These are phyloP conservation scores for Hypocryptadius cinnamomeus DNA, from an alignment of 2,113 vertebrate genomes.

Conservation along the genomic window DNA sequence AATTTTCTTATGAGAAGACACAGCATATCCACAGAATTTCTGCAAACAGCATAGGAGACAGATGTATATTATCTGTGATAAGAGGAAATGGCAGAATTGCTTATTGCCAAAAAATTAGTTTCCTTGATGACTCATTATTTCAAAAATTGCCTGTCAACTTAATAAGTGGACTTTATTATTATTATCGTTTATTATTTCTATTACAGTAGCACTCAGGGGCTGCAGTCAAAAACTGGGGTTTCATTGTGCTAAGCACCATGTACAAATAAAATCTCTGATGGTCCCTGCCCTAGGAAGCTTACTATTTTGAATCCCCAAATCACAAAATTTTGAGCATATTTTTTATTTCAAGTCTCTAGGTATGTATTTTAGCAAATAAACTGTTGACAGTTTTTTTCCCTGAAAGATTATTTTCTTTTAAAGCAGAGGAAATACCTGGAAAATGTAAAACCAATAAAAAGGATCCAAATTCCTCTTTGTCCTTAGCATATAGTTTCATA, in stretches of 20 bases:
- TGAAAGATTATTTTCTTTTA: background rate
- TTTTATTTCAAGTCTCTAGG: background rate
- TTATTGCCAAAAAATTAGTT: slow-evolving; percentile 61
- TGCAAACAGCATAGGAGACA: slow-evolving; percentile 44
- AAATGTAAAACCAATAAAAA: background rate
- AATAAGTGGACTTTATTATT: slow-evolving; percentile 47
- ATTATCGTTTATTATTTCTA: slow-evolving; percentile 39
- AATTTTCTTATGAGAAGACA: slow-evolving; percentile 62
- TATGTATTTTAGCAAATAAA: background rate
- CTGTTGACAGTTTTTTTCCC: background rate
- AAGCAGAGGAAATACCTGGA: background rate
- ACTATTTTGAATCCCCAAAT: background rate
- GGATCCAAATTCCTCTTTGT: background rate
- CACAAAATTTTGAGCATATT: background rate
- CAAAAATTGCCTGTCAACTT: slow-evolving; percentile 54
- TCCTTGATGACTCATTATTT: slow-evolving; percentile 55
- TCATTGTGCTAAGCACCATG: slow-evolving; percentile 6
- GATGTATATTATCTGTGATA: slow-evolving; percentile 59
- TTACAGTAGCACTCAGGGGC: slow-evolving; percentile 14
- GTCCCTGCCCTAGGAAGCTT: slow-evolving; percentile 11
- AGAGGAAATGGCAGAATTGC: slow-evolving; percentile 55
- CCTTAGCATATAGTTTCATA: background rate
- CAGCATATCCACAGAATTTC: slow-evolving; percentile 53
- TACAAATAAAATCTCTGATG: slow-evolving; percentile 21
- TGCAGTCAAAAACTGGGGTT: slow-evolving; percentile 24